Percentiles rank a stretch among this genome's conserved stretches.
Conservation (phyloP, 2,888 invertebrate species). For the Oscheius myriophilus region DNA sequence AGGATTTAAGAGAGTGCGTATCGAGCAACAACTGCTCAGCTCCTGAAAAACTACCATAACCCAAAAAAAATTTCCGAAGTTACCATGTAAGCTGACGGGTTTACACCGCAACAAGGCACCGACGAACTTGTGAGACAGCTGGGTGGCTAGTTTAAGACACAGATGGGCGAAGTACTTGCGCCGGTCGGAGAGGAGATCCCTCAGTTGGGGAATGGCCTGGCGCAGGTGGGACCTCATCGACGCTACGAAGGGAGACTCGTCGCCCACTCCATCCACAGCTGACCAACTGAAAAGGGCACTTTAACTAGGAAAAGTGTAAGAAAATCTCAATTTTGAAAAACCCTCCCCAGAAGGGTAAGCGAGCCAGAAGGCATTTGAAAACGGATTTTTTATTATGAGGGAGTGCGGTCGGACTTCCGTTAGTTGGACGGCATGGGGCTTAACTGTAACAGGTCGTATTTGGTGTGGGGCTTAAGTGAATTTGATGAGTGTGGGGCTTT, state of each 20-base stretch:
- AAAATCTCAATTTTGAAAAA: background rate
- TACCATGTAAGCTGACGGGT: slow-evolving; percentile 61
- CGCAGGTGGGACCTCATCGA: slow-evolving; percentile 86
- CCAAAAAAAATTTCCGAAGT: background rate
- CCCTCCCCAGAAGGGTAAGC: no score
- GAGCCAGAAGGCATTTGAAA: no score
- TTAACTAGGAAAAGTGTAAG: background rate
- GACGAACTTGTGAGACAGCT: slow-evolving; percentile 90
- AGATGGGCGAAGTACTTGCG: slow-evolving; percentile 95
- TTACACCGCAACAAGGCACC: slow-evolving; percentile 76
- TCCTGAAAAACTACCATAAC: slow-evolving; percentile 77
- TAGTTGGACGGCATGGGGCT: no score
- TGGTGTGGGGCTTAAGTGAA: no score
- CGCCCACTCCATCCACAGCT: slow-evolving; percentile 90
- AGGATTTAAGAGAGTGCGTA: slow-evolving; percentile 78
- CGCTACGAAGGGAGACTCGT: slow-evolving; percentile 93
- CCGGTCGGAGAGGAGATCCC: slow-evolving; percentile 50
- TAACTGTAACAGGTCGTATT: no score
- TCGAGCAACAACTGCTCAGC: slow-evolving; percentile 89
- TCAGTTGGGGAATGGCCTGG: slow-evolving; percentile 71
- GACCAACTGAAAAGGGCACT: slow-evolving; percentile 80
- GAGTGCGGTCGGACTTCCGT: no score
- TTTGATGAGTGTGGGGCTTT: no score
- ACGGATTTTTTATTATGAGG: no score
- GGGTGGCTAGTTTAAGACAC: slow-evolving; percentile 92